Base-by-base conservation (phyloP, 1,140 invertebrate species). In the Hermatobates lingyangjiaoensis region DNA sequence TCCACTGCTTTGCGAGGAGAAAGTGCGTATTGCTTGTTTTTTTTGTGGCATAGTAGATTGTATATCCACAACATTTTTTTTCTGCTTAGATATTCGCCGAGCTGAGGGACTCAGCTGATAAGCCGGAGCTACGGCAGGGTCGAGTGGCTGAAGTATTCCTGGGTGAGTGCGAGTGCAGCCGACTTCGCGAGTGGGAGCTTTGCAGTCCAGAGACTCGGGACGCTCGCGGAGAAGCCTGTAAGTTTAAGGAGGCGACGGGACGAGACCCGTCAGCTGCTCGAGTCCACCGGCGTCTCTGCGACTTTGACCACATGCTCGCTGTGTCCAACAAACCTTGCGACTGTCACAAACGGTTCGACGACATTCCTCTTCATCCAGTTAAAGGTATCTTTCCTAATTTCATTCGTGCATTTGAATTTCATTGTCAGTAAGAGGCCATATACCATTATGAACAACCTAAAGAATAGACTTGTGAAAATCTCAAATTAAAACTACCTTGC, bases 241-340 rank as follows among this genome's bases (percentile, higher is more conserved):
- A 18, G 14, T 53, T 53, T 28, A 18, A 24, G 24, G 52, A 53
- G 38, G 46, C 18, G 21, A 42, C 39, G 18, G 39, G 39, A 12
- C 5, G 39, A 42, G 39, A 42, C 18, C 39, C 39, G 18, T 18
- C 39, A 5, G 14, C 39, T 5, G 14, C 14, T 5, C 5, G 39
- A 42, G 39, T 42, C 7, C 39, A 42, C 39, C 14, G 39, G 18
- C 14, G 39, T 18, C 21, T 42, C 4, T 42, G 39, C 21, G 39
- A 42, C 21, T 42, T 42, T 20, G 39, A 42, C 21, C 39, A 42
- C 39, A 12, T 42, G 18, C 7, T 10, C 14, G 18, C 39, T 18
- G 39, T 20, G 5, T 5, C 14, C 4, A 42, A 42, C 18, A 42
- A 20, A 42, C 39, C 39, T 10, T 42, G 39, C 18, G 39, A 42